Percentiles rank a stretch among this genome's conserved stretches.
Evolutionary conservation across 2,888 invertebrate species (phyloP).

Genomic region (Coleophora deauratella): DNA sequence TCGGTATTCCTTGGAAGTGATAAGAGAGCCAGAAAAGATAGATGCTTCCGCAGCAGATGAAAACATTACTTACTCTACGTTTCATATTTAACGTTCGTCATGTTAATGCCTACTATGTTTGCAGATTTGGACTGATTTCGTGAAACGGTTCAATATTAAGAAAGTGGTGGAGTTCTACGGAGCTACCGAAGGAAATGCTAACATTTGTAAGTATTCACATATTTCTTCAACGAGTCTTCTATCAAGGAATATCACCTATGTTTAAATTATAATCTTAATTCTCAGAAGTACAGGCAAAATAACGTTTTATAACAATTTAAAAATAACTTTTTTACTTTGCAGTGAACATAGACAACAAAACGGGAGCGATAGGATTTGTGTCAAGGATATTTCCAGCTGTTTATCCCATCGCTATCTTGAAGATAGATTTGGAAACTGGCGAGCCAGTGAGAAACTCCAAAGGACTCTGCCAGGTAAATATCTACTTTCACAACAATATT

Average conservation of each 20-base stretch:
- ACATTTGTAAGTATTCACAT: constrained; percentile 78
- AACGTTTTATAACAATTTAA: no score
- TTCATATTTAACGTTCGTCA: no score
- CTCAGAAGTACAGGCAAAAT: no score
- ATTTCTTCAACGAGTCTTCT: no score
- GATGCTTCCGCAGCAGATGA: no score
- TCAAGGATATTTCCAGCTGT: constrained; percentile 91
- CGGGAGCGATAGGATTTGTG: constrained; percentile 97
- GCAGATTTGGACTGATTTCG: constrained; percentile 94
- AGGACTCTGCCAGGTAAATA: constrained; percentile 83
- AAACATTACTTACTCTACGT: no score
- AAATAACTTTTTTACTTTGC: constrained; percentile 26
- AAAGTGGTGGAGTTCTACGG: constrained; percentile 96
- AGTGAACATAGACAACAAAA: constrained; percentile 95
- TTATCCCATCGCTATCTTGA: constrained; percentile 95
- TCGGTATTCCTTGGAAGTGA: no score
- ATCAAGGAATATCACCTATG: no score
- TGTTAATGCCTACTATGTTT: constrained; percentile 20
- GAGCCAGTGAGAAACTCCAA: constrained; percentile 91
- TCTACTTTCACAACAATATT: no score
- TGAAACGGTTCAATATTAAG: constrained; percentile 88
- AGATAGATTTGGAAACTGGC: constrained; percentile 90
- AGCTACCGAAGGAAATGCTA: constrained; percentile 98
- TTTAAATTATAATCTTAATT: no score
- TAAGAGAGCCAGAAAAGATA: no score